A percentile compares a stretch with the other conserved stretches of the same genome.
These are phyloP conservation scores for Panthera tigris DNA, from an alignment of 2,113 vertebrate species.

Conservation along the genomic window DNA sequence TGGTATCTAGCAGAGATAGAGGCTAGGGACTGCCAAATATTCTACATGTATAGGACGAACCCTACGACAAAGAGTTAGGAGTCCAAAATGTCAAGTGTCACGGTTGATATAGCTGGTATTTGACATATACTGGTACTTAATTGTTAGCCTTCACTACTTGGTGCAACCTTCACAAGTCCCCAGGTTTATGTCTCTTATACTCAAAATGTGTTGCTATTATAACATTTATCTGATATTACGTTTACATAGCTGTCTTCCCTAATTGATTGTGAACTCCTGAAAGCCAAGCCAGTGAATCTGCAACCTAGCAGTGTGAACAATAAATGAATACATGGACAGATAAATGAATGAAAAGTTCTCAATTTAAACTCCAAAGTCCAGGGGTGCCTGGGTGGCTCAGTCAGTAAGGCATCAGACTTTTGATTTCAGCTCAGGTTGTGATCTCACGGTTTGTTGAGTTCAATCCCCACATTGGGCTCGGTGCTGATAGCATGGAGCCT, in stretches of 20 bases:
- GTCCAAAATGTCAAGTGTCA: background rate
- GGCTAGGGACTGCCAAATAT: background rate
- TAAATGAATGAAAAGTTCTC: background rate
- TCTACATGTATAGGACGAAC: background rate
- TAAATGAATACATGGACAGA: background rate
- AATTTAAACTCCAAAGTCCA: slow-evolving; percentile 2
- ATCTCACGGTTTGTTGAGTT: too few species aligned
- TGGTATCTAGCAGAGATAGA: background rate
- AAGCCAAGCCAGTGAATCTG: slow-evolving; percentile 15
- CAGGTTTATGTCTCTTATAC: background rate
- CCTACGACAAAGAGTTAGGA: background rate
- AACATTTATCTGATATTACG: background rate
- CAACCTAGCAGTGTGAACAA: background rate
- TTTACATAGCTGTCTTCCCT: background rate
- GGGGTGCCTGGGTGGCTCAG: too few species aligned
- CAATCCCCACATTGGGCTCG: too few species aligned
- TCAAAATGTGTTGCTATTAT: background rate
- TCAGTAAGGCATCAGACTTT: too few species aligned
- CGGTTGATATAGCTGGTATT: background rate
- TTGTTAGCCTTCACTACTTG: background rate
- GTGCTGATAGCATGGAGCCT: too few species aligned
- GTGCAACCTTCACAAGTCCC: background rate
- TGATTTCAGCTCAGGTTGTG: too few species aligned
- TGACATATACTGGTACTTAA: background rate
- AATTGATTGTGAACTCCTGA: background rate